Base-by-base conservation (phyloP, 2,888 invertebrate species). In the Orthosia incerta region DNA sequence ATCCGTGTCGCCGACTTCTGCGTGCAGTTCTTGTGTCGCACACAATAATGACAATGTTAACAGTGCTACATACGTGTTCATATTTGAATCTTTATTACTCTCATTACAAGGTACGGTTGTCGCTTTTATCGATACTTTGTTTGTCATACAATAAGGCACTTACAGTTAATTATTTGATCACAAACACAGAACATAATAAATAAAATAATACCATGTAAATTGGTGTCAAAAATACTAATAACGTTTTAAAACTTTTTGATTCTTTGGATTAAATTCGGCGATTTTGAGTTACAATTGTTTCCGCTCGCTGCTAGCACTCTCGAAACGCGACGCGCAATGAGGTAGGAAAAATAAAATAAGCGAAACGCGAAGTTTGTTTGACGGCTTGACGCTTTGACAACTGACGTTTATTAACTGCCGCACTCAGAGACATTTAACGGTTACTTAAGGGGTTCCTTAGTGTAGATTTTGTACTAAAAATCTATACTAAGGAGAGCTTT, bases 1-100 rank as follows among this genome's bases (percentile, higher is more conserved):
- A 92, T 97, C 87, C 87, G 94, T 89, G 82, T 96, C 88, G 86
- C 94, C 85, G 50, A 91, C 90, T 87, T 90, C 90, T 63, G 91
- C 92, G 60, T 80, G 67, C 68, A 87, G 59, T 74, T 75, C 81
- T 60, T 79, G 85, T 74, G 83, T 79, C 79, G 86, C 82, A 82
- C 87, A 88, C 59, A 96, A 79, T 62, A 91, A 86, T 81, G 94
- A 95, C 86, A 96, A 92, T 53, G 96, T 87, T 75, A 92, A 67
- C 82, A 84, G 83, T 85, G 83, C 83, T 85, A 87, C 56, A 82
- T 85, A 81, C 93, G 89, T 86, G 65, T 87, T 87, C 76, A 80
- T 86, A 80, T 70, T 75, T 75, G 70, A 76, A 65, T 68, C 68
- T 71, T 67, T 77, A 65, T 26, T 76, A 70, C 71, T 83, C 81